phyloP scores from a whole-genome alignment of 2,797 vertebrate species.

The Muraenolepis orangiensis region DNA sequence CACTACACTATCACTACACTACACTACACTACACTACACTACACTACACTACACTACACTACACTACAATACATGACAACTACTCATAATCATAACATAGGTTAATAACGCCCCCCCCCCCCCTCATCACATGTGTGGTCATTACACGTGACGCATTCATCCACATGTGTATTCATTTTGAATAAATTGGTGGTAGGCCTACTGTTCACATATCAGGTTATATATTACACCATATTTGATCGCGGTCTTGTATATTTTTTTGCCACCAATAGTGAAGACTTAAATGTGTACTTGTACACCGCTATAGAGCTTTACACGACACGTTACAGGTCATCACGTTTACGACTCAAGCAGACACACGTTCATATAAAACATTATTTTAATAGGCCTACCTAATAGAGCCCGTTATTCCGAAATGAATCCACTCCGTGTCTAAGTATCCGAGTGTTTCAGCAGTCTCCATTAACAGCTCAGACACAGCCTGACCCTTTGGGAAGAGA shows the following conservation, averaged over 20 bases:
- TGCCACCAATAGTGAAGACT: slow-evolving; percentile 12
- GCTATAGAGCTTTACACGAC: neutral
- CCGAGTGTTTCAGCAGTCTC: slow-evolving; percentile 36
- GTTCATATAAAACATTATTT: neutral
- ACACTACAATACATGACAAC: neutral
- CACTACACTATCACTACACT: no score
- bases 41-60: neutral
- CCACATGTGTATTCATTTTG: neutral
- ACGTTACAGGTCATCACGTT: neutral
- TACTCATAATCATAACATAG: neutral
- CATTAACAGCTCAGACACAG: slow-evolving; percentile 39
- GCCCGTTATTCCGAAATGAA: slow-evolving; percentile 57
- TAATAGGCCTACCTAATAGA: neutral
- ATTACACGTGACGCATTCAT: neutral
- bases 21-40: no score
- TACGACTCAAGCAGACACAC: neutral
- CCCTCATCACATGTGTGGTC: neutral
- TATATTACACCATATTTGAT: neutral
- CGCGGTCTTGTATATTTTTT: neutral
- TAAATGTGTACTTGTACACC: slow-evolving; percentile 25
- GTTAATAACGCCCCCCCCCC: neutral
- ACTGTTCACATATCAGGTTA: neutral
- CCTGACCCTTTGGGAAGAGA: slow-evolving; percentile 56
- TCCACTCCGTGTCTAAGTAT: slow-evolving; percentile 44
- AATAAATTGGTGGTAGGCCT: neutral